Evolutionary conservation across 2,113 vertebrate genomes (phyloP).

Genomic region (Pseudorasbora parva): DNA sequence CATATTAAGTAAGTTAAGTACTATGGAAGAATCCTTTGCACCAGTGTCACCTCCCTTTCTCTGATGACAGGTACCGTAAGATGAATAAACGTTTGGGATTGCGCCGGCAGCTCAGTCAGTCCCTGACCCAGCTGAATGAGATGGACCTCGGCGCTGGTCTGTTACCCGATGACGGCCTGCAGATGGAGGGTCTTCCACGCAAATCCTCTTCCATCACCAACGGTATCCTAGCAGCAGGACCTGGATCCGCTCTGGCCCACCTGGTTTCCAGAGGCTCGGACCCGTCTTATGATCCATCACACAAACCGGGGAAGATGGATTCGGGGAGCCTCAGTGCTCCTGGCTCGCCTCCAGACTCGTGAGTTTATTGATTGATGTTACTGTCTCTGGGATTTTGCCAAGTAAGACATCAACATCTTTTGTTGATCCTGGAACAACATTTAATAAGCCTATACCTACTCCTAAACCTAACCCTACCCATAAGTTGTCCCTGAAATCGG

Average conservation of each 20-base stretch:
- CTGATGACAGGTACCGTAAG: constrained; percentile 87
- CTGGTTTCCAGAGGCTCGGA: constrained; percentile 92
- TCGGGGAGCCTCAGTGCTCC: constrained; percentile 87
- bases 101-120: constrained; percentile 82
- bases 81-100: constrained; percentile 96
- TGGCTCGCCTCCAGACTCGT: constrained; percentile 93
- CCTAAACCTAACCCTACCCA: too few relatives aligned
- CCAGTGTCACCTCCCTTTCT: constrained; percentile 7
- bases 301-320: constrained; percentile 88
- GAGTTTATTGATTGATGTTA: neutral
- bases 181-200: constrained; percentile 83
- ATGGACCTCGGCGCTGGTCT: constrained; percentile 82
- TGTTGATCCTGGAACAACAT: too few relatives aligned
- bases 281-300: constrained; percentile 81
- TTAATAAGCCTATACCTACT: too few relatives aligned
- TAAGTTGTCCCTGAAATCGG: too few relatives aligned
- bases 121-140: constrained; percentile 86
- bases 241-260: constrained; percentile 80
- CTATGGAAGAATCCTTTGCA: neutral
- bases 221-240: constrained; percentile 80
- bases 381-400: too few relatives aligned
- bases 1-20: neutral
- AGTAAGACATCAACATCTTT: too few relatives aligned
- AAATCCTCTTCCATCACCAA: constrained; percentile 89
- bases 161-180: constrained; percentile 83